A percentile compares a stretch with the other conserved stretches of the same genome.
Conservation (phyloP, 2,797 vertebrate genomes). For the Limnodromus scolopaceus region DNA sequence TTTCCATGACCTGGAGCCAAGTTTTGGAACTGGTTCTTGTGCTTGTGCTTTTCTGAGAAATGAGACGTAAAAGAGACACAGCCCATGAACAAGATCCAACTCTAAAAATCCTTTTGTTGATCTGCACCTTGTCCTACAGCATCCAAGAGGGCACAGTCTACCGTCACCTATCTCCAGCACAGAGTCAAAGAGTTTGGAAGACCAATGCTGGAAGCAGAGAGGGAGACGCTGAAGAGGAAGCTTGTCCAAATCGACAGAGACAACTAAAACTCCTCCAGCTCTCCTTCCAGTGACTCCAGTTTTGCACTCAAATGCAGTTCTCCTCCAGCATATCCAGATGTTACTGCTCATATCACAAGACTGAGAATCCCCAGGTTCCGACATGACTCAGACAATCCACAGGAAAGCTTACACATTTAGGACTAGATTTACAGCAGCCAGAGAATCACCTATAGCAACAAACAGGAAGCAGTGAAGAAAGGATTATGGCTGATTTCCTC, state of each 20-base stretch:
- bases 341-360: background rate
- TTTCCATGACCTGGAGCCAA: background rate
- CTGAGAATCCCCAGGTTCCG: background rate
- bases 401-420: background rate
- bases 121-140: background rate
- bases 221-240: background rate
- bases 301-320: background rate
- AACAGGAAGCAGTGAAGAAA: background rate
- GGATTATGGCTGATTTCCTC: background rate
- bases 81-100: background rate
- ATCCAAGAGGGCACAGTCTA: background rate
- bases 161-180: background rate
- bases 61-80: rapidly evolving
- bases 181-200: background rate
- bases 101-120: background rate
- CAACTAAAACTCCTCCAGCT: background rate
- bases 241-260: background rate
- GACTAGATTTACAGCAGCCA: background rate
- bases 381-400: background rate
- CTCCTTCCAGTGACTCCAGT: background rate
- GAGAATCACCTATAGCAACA: background rate
- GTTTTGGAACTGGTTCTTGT: background rate
- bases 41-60: background rate
- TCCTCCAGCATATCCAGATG: background rate
- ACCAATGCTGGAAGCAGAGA: background rate